These are phyloP conservation scores for Drosophila pseudotalamancana DNA, from an alignment of 2,888 invertebrate species.

Conservation along the genomic window DNA sequence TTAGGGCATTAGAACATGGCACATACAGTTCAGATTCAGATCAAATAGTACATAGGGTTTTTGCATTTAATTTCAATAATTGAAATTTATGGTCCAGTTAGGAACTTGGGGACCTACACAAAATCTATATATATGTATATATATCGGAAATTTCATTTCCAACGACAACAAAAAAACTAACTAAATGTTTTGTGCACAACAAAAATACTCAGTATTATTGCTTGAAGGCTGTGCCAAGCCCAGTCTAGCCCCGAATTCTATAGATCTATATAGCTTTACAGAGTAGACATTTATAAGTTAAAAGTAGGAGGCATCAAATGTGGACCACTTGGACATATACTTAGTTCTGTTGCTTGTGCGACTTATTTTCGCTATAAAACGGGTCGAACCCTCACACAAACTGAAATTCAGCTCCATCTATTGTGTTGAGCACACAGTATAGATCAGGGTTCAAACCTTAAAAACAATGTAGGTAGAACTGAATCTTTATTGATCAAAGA, in stretches of 20 bases:
- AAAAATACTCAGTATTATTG: conserved; percentile 76
- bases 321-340: conserved; percentile 74
- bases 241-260: conserved; percentile 21
- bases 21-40: conserved; percentile 73
- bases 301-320: conserved; percentile 54
- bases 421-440: background rate
- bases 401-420: background rate
- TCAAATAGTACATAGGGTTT: conserved; percentile 27
- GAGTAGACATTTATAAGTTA: conserved; percentile 31
- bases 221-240: conserved; percentile 65
- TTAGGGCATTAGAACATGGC: conserved; percentile 70
- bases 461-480: background rate
- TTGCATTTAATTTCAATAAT: conserved; percentile 12
- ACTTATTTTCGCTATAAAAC: background rate
- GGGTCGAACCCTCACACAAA: background rate
- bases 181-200: conserved; percentile 51
- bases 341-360: conserved; percentile 22
- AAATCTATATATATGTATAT: conserved; percentile 3
- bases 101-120: conserved; percentile 21
- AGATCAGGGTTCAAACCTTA: background rate
- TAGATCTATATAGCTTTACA: conserved; percentile 21
- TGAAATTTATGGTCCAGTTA: conserved; percentile 41
- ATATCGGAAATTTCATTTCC: conserved; percentile 67
- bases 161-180: conserved; percentile 24
- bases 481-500: no score